Evolutionary conservation across 2,888 invertebrate species (phyloP).

Genomic region (Troilus luridus): DNA sequence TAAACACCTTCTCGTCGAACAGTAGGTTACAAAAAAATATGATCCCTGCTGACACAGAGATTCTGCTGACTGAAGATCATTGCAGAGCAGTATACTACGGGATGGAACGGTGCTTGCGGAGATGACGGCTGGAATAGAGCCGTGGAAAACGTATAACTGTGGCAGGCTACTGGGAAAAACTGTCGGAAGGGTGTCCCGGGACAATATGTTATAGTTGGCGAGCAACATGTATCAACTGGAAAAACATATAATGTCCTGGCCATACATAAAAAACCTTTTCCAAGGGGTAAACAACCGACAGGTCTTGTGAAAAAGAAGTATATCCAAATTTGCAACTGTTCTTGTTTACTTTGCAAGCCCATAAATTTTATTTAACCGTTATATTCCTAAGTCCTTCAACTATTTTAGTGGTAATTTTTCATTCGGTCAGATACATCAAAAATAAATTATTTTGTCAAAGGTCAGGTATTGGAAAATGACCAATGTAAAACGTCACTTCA

Average conservation of each 20-base stretch:
- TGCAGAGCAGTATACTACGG: slow-evolving; percentile 14
- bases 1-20: background rate
- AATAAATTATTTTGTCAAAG: no score
- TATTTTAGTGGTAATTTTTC: no score
- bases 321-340: no score
- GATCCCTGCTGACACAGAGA: slow-evolving; percentile 11
- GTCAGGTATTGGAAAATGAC: no score
- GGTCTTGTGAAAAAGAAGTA: no score
- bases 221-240: background rate
- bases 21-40: background rate
- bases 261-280: background rate
- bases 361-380: no score
- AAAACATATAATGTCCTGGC: background rate
- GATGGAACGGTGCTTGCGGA: slow-evolving; percentile 8
- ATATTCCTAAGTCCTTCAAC: no score
- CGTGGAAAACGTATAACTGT: slow-evolving; percentile 46
- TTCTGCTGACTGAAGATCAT: slow-evolving; percentile 20
- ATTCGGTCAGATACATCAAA: no score
- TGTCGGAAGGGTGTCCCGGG: background rate
- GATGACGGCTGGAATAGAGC: slow-evolving; percentile 39
- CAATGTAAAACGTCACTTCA: no score
- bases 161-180: background rate
- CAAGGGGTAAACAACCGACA: no score
- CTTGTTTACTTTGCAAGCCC: no score
- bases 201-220: slow-evolving; percentile 12